phyloP scores from a whole-genome alignment of 2,113 vertebrate genomes.

The Ptychochromis oligacanthus region DNA sequence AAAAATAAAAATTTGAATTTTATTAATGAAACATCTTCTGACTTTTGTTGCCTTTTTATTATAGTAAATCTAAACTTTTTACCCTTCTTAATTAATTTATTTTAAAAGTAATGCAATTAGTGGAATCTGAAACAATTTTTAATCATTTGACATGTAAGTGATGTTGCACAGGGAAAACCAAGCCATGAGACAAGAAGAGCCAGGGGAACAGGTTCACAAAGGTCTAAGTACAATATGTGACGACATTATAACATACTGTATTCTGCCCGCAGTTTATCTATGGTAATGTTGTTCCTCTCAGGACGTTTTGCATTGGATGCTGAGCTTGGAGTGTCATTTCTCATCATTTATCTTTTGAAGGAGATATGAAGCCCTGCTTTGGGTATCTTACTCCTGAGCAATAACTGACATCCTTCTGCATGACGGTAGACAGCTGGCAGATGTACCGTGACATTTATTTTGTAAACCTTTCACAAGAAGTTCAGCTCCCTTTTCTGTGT shows the following conservation, averaged over 20 bases:
- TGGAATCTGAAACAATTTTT: neutral
- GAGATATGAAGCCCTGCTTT: neutral
- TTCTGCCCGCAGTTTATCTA: neutral
- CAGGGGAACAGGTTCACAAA: neutral
- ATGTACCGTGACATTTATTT: neutral
- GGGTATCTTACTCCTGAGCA: neutral
- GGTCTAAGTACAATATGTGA: neutral
- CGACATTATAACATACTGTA: neutral
- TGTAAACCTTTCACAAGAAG: slow-evolving; percentile 1
- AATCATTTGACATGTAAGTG: neutral
- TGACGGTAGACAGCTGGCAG: neutral
- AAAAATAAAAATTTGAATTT: no score
- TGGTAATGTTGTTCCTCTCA: neutral
- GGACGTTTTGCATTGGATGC: neutral
- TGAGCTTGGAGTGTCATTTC: neutral
- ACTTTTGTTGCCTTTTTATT: no score
- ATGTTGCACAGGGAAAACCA: neutral
- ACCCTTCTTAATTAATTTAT: neutral
- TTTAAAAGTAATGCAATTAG: neutral
- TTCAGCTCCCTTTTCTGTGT: no score
- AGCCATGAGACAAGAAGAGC: neutral
- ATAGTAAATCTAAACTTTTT: neutral
- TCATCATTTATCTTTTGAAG: neutral
- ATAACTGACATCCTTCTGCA: neutral
- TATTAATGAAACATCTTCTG: no score